phyloP scores from a whole-genome alignment of 1,140 invertebrate genomes.

The Procambarus clarkii region DNA sequence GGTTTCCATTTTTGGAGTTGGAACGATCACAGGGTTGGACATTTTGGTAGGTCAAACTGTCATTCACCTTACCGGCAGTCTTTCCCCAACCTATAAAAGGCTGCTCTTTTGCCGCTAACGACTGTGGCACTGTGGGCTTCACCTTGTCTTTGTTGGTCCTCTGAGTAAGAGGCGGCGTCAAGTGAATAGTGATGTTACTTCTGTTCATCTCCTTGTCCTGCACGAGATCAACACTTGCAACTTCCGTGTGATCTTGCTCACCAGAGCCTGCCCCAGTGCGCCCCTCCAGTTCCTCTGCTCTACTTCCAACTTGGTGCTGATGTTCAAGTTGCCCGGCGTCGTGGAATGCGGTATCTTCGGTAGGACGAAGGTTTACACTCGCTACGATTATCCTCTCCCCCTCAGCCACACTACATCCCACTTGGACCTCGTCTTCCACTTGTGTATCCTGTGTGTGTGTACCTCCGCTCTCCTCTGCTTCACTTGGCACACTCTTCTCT shows the following conservation, averaged over 20 bases:
- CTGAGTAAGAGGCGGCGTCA: conserved; percentile 38
- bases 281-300: not conserved
- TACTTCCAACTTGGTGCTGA: not conserved
- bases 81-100: not conserved
- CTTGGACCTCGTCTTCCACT: not conserved
- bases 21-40: not conserved
- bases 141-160: conserved; percentile 1
- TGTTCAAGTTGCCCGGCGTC: not conserved
- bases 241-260: not conserved
- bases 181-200: conserved; percentile 50
- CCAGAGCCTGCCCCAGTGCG: not conserved
- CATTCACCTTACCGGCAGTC: not conserved
- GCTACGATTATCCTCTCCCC: not conserved
- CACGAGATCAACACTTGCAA: not conserved
- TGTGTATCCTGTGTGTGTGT: not conserved
- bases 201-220: conserved; percentile 40
- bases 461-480: not conserved
- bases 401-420: not conserved
- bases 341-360: too few relatives aligned
- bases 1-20: not conserved
- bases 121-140: not conserved
- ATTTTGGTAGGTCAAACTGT: conserved; percentile 12
- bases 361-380: not conserved
- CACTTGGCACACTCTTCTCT: conserved; percentile 7
- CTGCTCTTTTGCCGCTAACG: not conserved